phyloP scores from a whole-genome alignment of 2,113 vertebrate genomes.

The Rhineura floridana region DNA sequence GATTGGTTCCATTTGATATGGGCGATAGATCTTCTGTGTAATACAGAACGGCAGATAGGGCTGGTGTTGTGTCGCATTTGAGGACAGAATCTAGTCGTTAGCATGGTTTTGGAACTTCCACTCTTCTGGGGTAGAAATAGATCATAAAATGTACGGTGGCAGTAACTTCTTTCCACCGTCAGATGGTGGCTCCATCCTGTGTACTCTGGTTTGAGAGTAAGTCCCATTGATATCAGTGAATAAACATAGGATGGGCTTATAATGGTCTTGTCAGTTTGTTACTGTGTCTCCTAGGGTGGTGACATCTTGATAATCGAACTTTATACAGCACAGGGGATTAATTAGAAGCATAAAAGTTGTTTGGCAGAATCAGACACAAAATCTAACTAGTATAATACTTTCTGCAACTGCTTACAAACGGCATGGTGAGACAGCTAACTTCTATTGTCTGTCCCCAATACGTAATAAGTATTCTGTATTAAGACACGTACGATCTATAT shows the following conservation, averaged over 20 bases:
- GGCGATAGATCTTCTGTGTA: not conserved
- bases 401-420: not conserved
- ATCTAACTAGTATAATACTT: not conserved
- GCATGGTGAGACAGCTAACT: not conserved
- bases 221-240: not conserved
- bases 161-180: not conserved
- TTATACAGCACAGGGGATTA: not conserved
- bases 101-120: not conserved
- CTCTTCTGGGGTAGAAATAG: not conserved
- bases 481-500: not conserved
- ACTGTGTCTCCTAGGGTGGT: not conserved
- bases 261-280: not conserved
- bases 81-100: not conserved
- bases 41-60: not conserved
- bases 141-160: not conserved
- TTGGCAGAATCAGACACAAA: not conserved
- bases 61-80: not conserved
- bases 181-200: not conserved
- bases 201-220: not conserved
- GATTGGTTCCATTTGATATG: not conserved
- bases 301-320: not conserved
- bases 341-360: not conserved
- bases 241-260: not conserved
- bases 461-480: not conserved
- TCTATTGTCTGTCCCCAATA: not conserved